Base-by-base conservation (phyloP, 2,888 invertebrate genomes). In the Hybos culiciformis region DNA sequence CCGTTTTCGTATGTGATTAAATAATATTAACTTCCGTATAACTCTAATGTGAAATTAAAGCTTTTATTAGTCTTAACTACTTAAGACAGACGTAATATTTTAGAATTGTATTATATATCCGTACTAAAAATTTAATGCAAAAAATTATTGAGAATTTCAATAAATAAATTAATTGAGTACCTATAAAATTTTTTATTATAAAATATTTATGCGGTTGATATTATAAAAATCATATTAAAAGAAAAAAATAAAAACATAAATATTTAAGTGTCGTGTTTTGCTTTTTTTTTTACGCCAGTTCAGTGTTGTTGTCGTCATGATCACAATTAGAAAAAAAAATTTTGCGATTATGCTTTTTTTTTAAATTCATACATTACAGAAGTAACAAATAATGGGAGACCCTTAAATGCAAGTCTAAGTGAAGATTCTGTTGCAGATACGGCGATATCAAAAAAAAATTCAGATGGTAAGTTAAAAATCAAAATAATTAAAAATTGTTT, bases 381-480 rank as follows among this genome's bases (percentile, higher is more conserved):
- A 60, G 66, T 67, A 57, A 62, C 66, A 59, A 66, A 65, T 60
- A 70, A 70, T 61, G 67, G 68, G 52, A 68, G 70, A 61, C 70
- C 71, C 59, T 67, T 77, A 55, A 78, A 80, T 70, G 76, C 80
- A 53, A 78, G 81, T 67, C 78, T 78, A 70, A 82, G 81, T 70
- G 82, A 83, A 70, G 85, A 85, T 70, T 82, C 82, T 54, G 80
- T 84, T 61, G 77, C 80, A 55, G 84, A 84, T 67, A 81, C 80
- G 58, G 77, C 80, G 61, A 73, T 81, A 67, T 77, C 79, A 67
- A 83, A 84, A 72, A 80, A 77, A 73, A 83, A 79, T 72, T 84
- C 83, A 57, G 84, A 84, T 70, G 84, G 84, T 85, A 78, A 78
- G 81, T 74, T 49, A 57, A 14, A 32, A 32, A n/a, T 18, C 19